Conservation (phyloP, 92 coral and sea anemone genomes). For the Ricordea florida region DNA sequence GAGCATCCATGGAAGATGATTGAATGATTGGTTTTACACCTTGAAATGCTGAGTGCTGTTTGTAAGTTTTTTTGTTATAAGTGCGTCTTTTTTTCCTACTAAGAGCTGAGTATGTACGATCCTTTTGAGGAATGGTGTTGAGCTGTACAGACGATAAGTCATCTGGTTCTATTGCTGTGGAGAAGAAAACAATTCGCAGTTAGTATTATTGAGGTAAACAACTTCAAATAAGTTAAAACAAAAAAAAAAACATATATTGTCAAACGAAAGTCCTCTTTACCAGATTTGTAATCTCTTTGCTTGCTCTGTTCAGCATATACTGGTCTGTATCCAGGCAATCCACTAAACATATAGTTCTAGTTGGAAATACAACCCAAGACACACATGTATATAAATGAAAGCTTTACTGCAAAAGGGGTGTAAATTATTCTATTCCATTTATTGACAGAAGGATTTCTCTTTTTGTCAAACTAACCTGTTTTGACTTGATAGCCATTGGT, state of each 20-base stretch:
- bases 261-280: background rate
- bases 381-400: too few relatives aligned
- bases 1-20: conserved; percentile 57
- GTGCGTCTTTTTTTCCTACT: conserved; percentile 84
- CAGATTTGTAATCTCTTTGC: conserved; percentile 12
- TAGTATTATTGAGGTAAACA: background rate
- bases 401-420: too few relatives aligned
- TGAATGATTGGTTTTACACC: conserved; percentile 12
- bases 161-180: conserved; percentile 81
- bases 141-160: conserved; percentile 84
- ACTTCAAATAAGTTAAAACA: background rate
- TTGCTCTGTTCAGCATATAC: conserved; percentile 53
- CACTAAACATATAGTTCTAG: conserved; percentile 95
- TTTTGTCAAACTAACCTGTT: too few relatives aligned
- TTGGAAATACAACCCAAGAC: too few relatives aligned
- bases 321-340: conserved; percentile 92
- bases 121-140: conserved; percentile 72
- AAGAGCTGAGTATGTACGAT: conserved; percentile 74
- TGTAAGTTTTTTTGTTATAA: conserved; percentile 1
- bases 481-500: too few relatives aligned
- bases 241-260: background rate
- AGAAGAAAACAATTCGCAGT: background rate
- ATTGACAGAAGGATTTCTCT: too few relatives aligned
- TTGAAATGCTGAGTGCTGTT: background rate
- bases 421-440: too few relatives aligned